Conservation (phyloP, 1,140 invertebrate species). For the Eurytemora carolleeae region DNA sequence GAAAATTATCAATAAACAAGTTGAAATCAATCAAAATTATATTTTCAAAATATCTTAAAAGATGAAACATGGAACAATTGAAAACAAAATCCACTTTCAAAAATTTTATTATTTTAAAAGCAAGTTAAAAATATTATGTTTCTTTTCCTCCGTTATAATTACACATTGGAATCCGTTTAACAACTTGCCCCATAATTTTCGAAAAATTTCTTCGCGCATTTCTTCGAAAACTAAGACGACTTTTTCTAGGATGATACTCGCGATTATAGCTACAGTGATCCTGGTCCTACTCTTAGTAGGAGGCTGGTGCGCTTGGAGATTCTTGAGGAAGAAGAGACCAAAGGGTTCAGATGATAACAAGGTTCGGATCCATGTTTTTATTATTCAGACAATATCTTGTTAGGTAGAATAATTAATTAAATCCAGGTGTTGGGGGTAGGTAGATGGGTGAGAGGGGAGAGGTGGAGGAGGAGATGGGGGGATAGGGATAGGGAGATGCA, state of each 20-base stretch:
- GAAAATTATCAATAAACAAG: too few relatives aligned
- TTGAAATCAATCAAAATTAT: too few relatives aligned
- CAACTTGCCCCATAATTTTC: too few relatives aligned
- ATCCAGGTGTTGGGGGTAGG: too few relatives aligned
- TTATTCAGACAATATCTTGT: too few relatives aligned
- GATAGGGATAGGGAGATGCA: too few relatives aligned
- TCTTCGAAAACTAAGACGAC: background rate
- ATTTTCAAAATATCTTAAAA: too few relatives aligned
- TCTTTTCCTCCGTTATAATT: background rate
- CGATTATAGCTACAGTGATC: background rate
- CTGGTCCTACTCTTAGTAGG: background rate
- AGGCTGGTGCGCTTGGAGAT: slow-evolving; percentile 12
- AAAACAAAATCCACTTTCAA: background rate
- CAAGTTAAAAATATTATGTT: background rate
- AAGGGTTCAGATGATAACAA: slow-evolving; percentile 8
- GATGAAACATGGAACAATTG: background rate
- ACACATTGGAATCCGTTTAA: background rate
- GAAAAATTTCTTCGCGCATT: background rate
- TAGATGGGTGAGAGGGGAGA: too few relatives aligned
- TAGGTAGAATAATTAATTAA: too few relatives aligned
- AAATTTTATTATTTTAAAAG: background rate
- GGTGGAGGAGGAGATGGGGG: too few relatives aligned
- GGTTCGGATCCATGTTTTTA: too few relatives aligned
- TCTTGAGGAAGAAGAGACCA: slow-evolving; percentile 9
- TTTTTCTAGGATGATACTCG: slow-evolving; percentile 8